phyloP scores from a whole-genome alignment of 1,140 invertebrate genomes.

The Steinernema khuongi region DNA sequence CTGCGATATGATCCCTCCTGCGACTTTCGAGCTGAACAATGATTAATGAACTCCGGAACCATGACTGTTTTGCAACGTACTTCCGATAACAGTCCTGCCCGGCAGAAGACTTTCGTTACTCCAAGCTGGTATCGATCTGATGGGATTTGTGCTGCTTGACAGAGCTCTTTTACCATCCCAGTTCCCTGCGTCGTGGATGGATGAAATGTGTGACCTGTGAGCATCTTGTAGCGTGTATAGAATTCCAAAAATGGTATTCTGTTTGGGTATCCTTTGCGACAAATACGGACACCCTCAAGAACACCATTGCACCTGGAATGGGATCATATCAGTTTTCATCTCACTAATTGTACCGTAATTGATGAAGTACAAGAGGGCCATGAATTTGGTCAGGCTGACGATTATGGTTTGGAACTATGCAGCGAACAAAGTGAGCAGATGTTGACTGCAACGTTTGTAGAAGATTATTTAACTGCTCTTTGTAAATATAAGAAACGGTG shows the following conservation, averaged over 20 bases:
- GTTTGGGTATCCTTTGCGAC: slow-evolving; percentile 91
- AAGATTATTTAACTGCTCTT: slow-evolving; percentile 49
- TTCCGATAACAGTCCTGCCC: slow-evolving; percentile 50
- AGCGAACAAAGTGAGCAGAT: slow-evolving; percentile 67
- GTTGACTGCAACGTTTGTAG: slow-evolving; percentile 47
- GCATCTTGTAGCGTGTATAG: slow-evolving; percentile 67
- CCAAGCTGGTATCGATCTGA: slow-evolving; percentile 44
- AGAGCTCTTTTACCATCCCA: slow-evolving; percentile 25
- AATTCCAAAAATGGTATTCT: slow-evolving; percentile 82
- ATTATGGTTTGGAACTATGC: slow-evolving; percentile 90
- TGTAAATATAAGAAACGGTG: slow-evolving; percentile 46
- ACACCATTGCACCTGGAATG: slow-evolving; percentile 67
- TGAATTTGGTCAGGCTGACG: slow-evolving; percentile 90
- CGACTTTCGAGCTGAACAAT: slow-evolving; percentile 39
- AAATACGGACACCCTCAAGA: slow-evolving; percentile 88
- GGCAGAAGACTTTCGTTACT: slow-evolving; percentile 50
- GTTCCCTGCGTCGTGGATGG: not conserved
- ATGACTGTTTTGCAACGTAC: slow-evolving; percentile 20
- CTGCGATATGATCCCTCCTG: slow-evolving; percentile 35
- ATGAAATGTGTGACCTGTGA: slow-evolving; percentile 24
- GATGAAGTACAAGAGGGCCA: slow-evolving; percentile 84
- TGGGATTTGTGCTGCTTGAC: slow-evolving; percentile 27
- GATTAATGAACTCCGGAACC: not conserved
- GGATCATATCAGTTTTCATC: not conserved
- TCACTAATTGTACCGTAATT: slow-evolving; percentile 73